Base-by-base conservation (phyloP, 64 coral and sea anemone genomes). In the Actinia tenebrosa region DNA sequence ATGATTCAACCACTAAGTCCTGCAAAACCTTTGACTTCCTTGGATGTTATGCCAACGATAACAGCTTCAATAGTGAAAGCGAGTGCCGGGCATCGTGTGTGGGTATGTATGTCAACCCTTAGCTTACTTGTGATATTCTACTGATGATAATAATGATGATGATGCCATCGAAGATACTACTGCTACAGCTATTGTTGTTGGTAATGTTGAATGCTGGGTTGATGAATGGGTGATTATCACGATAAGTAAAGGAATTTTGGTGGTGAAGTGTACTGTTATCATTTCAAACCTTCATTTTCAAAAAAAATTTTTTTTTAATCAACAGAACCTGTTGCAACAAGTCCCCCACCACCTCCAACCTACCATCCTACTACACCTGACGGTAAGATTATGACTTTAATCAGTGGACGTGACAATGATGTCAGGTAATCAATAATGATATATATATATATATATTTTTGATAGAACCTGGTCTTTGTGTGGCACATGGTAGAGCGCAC, bases 21-120 rank as follows among this genome's bases (percentile, higher is more conserved):
- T 98, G 95, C 91, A 91, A 91, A 25, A 3, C 30, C 4, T 98
- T 98, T 83, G 53, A 79, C 20, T 91, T 75, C 17, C 80, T 91
- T 44, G 92, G 95, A 61, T 93, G 95, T 78, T 86, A 83, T 7
- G 95, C 89, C 42, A 98, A 98, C 59, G 93, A 86, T 44, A 98
- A 98, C 71, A 93, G 89, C 77, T 98, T 91, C 59, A 75, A 19
- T 5, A 89, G 37, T 9, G 64, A 94, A 56, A 60, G 45, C 13
- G 72, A 86, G 3, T 98, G 95, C 53, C 64, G 71, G 56, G 44
- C 60, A 56, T n/a, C 27, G 47, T 98, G 95, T 68, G 30, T 91
- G 20, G 72, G 94, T 97, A 84, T 91, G 92, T 83, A 30, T 45
- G 61, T 8, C 5, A 20, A 5, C 60, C 30, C 30, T 37, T 37